Percentiles rank a stretch among this genome's conserved stretches.
Evolutionary conservation across 2,888 invertebrate genomes (phyloP).

Genomic region (Dinocampus coccinellae): DNA sequence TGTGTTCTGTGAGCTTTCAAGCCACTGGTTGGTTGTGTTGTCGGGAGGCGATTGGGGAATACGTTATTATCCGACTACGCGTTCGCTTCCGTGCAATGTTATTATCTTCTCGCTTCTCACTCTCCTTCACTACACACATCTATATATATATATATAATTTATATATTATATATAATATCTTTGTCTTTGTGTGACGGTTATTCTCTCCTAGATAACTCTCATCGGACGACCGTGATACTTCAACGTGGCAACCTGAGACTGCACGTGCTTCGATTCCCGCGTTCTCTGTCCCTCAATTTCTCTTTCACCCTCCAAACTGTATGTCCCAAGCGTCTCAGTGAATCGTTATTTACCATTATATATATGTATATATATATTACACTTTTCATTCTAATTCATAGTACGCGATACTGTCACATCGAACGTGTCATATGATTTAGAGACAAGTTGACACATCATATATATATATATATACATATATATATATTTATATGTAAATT

Average conservation of each 20-base stretch:
- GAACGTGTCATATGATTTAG: conserved; percentile 20
- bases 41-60: conserved; percentile 32
- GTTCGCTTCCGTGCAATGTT: conserved; percentile 31
- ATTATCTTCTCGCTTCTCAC: conserved; percentile 27
- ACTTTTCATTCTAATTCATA: conserved; percentile 30
- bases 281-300: conserved; percentile 17
- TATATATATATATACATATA: no score
- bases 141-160: background rate
- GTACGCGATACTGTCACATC: conserved; percentile 6
- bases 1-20: conserved; percentile 29
- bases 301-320: background rate
- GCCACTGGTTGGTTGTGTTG: conserved; percentile 16
- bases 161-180: background rate
- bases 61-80: conserved; percentile 38
- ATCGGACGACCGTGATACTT: conserved; percentile 13
- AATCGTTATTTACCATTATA: conserved; percentile 33
- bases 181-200: conserved; percentile 20
- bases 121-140: conserved; percentile 11
- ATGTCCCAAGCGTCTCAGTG: conserved; percentile 15
- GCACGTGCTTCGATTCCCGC: conserved; percentile 35
- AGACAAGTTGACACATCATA: background rate
- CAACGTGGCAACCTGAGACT: background rate
- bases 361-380: conserved; percentile 5
- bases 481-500: background rate
- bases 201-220: conserved; percentile 24